Evolutionary conservation across 37 sponge, comb jelly and placozoan species (phyloP).

Genomic region (Aphrocallistes beatrix): DNA sequence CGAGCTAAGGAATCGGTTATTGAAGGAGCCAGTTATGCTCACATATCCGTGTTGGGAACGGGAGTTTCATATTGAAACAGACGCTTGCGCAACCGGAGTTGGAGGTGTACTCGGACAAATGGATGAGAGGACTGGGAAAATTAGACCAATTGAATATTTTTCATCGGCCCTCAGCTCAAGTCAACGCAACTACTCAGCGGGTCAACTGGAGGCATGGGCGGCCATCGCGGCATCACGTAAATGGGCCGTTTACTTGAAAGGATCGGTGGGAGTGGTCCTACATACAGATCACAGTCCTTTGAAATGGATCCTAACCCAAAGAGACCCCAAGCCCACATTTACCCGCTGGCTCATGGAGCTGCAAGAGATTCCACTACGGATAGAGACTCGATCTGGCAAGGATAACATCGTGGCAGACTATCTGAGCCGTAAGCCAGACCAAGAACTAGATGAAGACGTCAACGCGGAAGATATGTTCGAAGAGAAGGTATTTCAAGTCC

Average conservation of each 20-base stretch:
- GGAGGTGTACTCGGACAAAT: neutral
- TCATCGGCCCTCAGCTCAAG: neutral
- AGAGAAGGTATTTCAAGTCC: neutral
- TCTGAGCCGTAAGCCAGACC: neutral
- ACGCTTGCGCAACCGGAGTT: neutral
- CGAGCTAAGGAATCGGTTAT: slow-evolving; percentile 11
- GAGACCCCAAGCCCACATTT: neutral
- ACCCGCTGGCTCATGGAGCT: slow-evolving; percentile 14
- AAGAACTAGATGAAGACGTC: neutral
- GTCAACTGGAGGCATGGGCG: slow-evolving; percentile 1
- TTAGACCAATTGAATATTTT: neutral
- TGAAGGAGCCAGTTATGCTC: neutral
- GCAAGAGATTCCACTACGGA: neutral
- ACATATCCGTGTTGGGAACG: neutral
- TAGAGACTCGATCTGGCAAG: slow-evolving; percentile 1
- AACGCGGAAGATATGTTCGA: neutral
- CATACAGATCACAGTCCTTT: neutral
- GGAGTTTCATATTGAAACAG: slow-evolving; percentile 1
- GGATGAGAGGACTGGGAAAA: neutral
- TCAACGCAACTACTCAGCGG: neutral
- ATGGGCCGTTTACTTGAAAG: slow-evolving; percentile 14
- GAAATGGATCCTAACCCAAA: neutral
- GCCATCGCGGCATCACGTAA: neutral
- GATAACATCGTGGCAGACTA: slow-evolving; percentile 18
- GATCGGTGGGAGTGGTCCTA: neutral